phyloP scores from a whole-genome alignment of 1,140 invertebrate genomes.

The Trachelipus rathkii region DNA sequence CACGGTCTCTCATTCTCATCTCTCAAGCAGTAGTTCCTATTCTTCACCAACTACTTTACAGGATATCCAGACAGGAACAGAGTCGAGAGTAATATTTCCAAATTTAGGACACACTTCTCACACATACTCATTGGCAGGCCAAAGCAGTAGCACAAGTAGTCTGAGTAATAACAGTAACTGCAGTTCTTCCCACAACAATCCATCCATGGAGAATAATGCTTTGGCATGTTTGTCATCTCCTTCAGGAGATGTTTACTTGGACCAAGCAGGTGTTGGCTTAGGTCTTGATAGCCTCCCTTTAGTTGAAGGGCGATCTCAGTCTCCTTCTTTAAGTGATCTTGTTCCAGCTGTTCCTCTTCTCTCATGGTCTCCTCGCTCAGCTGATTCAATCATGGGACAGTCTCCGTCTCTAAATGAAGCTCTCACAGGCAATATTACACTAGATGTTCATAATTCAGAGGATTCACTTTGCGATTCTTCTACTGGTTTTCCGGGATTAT shows the following conservation, averaged over 20 bases:
- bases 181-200: neutral
- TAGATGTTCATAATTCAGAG: constrained; percentile 43
- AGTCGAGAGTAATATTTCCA: neutral
- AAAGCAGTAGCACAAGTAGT: constrained; percentile 9
- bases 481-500: constrained; percentile 42
- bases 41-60: constrained; percentile 36
- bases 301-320: constrained; percentile 40
- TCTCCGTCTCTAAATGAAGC: constrained; percentile 43
- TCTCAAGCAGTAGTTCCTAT: constrained; percentile 34
- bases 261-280: constrained; percentile 39
- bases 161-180: neutral
- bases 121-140: neutral
- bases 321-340: constrained; percentile 43
- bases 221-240: constrained; percentile 34
- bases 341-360: constrained; percentile 42
- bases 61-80: constrained; percentile 31
- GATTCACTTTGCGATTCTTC: constrained; percentile 45
- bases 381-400: constrained; percentile 45
- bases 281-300: constrained; percentile 40
- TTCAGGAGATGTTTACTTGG: constrained; percentile 44
- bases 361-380: constrained; percentile 43
- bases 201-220: constrained; percentile 10
- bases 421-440: constrained; percentile 42
- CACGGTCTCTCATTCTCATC: constrained; percentile 39
- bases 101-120: constrained; percentile 1